Base-by-base conservation (phyloP, 2,888 invertebrate genomes). In the Tipula vernalis region DNA sequence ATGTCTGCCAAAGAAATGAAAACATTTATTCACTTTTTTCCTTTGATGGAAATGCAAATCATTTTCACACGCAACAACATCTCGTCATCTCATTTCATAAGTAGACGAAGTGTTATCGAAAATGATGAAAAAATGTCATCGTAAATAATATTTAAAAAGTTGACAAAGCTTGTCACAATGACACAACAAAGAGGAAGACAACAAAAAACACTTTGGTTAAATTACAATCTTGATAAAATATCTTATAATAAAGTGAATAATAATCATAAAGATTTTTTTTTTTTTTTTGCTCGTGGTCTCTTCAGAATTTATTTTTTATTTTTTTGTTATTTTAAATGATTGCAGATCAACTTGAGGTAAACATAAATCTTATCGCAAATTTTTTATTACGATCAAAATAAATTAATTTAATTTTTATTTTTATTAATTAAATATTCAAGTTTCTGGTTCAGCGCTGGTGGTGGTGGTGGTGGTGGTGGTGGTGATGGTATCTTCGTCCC, bases 211-310 rank as follows among this genome's bases (percentile, higher is more conserved):
- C 71, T 71, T 71, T 71, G 71, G 71, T 28, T 71, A 71, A 71
- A 71, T 71, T 71, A 71, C 71, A 71, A 71, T 71, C 71, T 71
- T 71, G 71, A 71, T 71, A 71, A 71, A 71, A 71, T 71, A 71
- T 71, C 28, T 71, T 71, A 71, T 71, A 71, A 71, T 71, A 71
- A 71, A 71, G 71, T 71, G 71, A 71, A 71, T 71, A 71, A 71
- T 71, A 71, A 71, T 71, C 18, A 71, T 71, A 71, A 71, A 71
- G 10, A 39, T 6, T 39, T 6, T 28, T 13, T 71, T 71, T 71
- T 71, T 57, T 18, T 15, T 18, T 1, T 71, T 71, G 71, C 28
- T 51, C 8, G 51, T 71, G 71, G 71, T 71, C 28, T 71, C 28
- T 28, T 71, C 71, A 71, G 28, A 71, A n/a, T 39, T 39, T 39